Base-by-base conservation (phyloP, 1,140 invertebrate species). In the Sarcophaga bullata region DNA sequence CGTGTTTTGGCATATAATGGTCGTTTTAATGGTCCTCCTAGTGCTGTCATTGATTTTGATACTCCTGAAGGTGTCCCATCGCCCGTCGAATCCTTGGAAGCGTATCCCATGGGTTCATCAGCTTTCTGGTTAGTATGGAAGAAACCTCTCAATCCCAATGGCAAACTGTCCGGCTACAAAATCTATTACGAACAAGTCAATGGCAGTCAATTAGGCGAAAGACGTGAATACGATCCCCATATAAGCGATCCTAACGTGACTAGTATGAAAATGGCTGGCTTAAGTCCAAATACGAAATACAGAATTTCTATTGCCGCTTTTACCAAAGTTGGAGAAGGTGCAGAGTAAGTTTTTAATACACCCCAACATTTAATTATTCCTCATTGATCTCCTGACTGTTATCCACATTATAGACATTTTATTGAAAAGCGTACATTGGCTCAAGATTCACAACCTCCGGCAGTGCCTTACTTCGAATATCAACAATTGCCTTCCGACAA, bases 1-100 rank as follows among this genome's bases (percentile, higher is more conserved):
- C 93, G 95, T 83, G 96, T 99, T 73, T 91, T 97, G 52, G 98
- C 95, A 1, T 97, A 96, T 86, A 99, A 99, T 90, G 96, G 96
- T 73, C 92, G 94, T 84, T 97, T 96, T 90, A 96, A 96, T 90
- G 98, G 98, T 54, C 97, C 98, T 15, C 92, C 95, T 3, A 98
- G 97, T 85, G 95, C 97, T 85, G 93, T 93, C 0, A 91, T 99
- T 47, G 94, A 93, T 83, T 97, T 99, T 87, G 92, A 95, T 72
- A 99, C 96, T 9, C 96, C 96, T 3, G 97, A 99, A 93, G 98
- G 97, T 90, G 95, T 94, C 37, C 98, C 98, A 0, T 97, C 97
- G 11, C 95, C 97, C 6, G 97, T 99, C 8, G 92, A 95, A 78
- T 93, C 93, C n/a, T 91, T 93, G 78, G 95, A 96, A 87, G 97